Evolutionary conservation across 2,888 invertebrate species (phyloP), one percentile per base, ranked within the genome.

Genomic region (Lysandra bellargus): DNA sequence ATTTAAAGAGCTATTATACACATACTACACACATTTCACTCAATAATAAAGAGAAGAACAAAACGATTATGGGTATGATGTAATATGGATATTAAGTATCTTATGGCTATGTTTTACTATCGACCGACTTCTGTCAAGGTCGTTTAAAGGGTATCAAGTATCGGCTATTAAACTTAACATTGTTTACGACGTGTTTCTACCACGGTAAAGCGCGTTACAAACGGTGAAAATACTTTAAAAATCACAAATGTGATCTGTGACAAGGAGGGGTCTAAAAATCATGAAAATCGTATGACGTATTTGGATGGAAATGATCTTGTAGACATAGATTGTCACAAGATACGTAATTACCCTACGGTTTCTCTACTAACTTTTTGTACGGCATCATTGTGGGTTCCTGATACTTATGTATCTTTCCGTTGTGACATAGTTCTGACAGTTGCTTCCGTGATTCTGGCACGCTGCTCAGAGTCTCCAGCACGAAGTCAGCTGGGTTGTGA

Each of bases 401-500:
- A 78, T 88, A 90, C 80, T 91, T 87, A 79, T 90, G 89, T 1
- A 93, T 85, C 81, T 92, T 93, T 30, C 94, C 94, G 79, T 94
- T 94, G 81, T 91, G 91, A 78, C 92, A 91, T 5, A 92, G 84
- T 78, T 92, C 93, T 0, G 94, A 90, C 81, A 94, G 83, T 75
- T 91, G 88, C 0, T 92, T 92, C 0, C 87, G 82, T 1, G 88
- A 85, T 78, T 93, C 92, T 0, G 81, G 78, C 57, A 91, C 86
- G 14, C 85, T 85, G 6, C 87, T 83, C 2, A 94, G 83, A 0
- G 91, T 92, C 81, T 92, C 95, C 82, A 95, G 86, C 74, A 92
- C 95, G 87, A 96, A 97, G 89, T 98, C 98, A 1, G 97, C 97
- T 0, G 97, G 97, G 85, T 97, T 98, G 90, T 97, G 96, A 53